Base-by-base conservation (phyloP, 1,140 invertebrate genomes). In the Hyles euphorbiae region DNA sequence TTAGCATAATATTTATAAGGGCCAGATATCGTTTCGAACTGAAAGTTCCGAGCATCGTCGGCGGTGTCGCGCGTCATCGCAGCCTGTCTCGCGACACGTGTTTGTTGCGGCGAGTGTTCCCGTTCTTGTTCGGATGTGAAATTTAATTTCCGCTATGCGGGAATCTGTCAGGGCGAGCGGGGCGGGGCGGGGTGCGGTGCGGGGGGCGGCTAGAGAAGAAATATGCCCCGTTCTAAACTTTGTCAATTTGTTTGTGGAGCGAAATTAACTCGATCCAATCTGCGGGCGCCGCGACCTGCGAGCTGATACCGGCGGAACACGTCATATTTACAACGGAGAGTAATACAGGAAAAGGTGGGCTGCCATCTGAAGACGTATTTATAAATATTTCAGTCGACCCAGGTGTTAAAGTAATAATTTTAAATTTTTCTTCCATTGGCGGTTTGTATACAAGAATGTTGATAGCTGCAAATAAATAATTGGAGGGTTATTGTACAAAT, bases 231-330 rank as follows among this genome's bases (percentile, higher is more conserved):
- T 78, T 88, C 75, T 84, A 84, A 88, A 88, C 83, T 88, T 88
- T 88, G 86, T 87, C 86, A 88, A 88, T 88, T 88, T 88, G 82
- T 88, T 88, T 88, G 85, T 88, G 82, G 82, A 81, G 81, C 74
- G 81, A 88, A 88, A 88, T 87, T 88, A 88, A 88, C 86, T 88
- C 77, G 83, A 87, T 86, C 83, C 78, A 85, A 88, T 87, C 83
- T 87, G 82, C 76, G 80, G 79, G 74, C 63, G 65, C 71, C 70
- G 69, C 72, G 78, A 81, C 75, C 82, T 74, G 77, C 70, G 76
- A 72, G 58, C 78, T 68, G 74, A 74, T 79, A 74, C 66, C 68
- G 70, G 49, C 36, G 71, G 61, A 34, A 58, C 67, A 50, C 64
- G 67, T 69, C 70, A 74, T 74, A 74, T 80, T 78, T 68, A 22